Conservation (phyloP, 2,797 vertebrate species). For the Sphaeramia orbicularis region DNA sequence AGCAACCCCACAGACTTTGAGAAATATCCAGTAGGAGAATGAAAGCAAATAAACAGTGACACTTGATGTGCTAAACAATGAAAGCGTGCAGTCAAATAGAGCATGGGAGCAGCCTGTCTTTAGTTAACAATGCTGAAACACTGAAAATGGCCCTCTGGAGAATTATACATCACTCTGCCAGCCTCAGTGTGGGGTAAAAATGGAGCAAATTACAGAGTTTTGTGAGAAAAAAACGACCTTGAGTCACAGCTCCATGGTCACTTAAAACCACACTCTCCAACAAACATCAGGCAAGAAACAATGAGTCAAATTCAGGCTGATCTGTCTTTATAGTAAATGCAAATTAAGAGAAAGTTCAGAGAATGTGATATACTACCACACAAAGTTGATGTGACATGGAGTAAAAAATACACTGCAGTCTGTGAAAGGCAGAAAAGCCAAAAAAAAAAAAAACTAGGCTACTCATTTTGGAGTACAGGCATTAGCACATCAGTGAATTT, state of each 20-base stretch:
- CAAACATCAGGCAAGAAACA: conserved; percentile 39
- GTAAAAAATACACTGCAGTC: too few relatives aligned
- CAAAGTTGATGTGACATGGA: too few relatives aligned
- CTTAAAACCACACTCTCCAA: conserved; percentile 59
- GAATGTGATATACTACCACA: neutral
- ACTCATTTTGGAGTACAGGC: too few relatives aligned
- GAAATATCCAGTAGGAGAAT: neutral
- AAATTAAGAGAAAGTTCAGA: neutral
- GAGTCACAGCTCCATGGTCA: conserved; percentile 64
- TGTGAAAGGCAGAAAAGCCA: too few relatives aligned
- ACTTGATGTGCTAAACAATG: conserved; percentile 25
- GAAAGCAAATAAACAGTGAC: conserved; percentile 14
- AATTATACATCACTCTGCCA: conserved; percentile 49
- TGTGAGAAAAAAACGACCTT: conserved; percentile 32
- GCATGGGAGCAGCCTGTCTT: conserved; percentile 17
- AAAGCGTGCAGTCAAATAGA: neutral
- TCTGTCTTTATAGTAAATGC: neutral
- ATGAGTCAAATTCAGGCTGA: conserved; percentile 12
- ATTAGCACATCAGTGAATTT: too few relatives aligned
- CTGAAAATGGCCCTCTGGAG: conserved; percentile 42
- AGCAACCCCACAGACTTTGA: conserved; percentile 7
- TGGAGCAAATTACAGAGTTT: conserved; percentile 43
- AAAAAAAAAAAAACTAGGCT: too few relatives aligned
- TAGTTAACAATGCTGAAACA: conserved; percentile 40
- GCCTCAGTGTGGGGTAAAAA: conserved; percentile 51